Base-by-base conservation (phyloP, 2,797 vertebrate genomes). In the Florisuga fusca region DNA sequence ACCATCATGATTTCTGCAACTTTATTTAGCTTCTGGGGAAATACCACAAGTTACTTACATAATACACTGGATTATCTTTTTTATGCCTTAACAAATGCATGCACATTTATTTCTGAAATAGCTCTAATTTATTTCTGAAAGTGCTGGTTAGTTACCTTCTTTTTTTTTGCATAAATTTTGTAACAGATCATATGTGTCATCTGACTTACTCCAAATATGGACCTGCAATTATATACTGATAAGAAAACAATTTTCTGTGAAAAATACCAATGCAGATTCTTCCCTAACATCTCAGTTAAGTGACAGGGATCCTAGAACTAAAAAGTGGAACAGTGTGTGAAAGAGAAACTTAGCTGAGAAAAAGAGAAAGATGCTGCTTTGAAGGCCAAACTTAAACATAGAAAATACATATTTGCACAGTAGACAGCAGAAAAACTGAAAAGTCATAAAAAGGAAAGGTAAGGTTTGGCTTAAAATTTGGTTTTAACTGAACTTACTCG, bases 401-500 rank as follows among this genome's bases (percentile, higher is more conserved):
- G 33, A 22, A 67, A 79, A 91, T 51, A 88, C 10, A 4, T 38
- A 82, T 23, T 73, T 78, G 29, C 55, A 62, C 34, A 87, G 46
- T 12, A 36, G 33, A 57, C 23, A 89, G 57, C 33, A 83, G 55
- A 67, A 81, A 90, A 55, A 34, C 1, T 48, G 34, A 61, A 71
- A 53, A 72, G 57, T 46, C 13, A 31, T 25, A 76, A 1, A 51
- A 87, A 92, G 19, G 12, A 5, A 92, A 83, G 12, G 80, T 22
- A 74, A 38, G 29, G 31, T 33, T 72, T 87, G 68, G n/a, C 53
- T 79, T 93, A 66, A 23, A 57, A 18, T 17, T 33, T 45, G 15
- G 53, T 87, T 89, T 69, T 57, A 92, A 68, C 21, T 71, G 34
- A 90, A 98, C 99, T 98, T 97, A 99, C 99, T 99, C 99, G 99